phyloP scores from a whole-genome alignment of 2,113 vertebrate species.

The Uropsilus gracilis region DNA sequence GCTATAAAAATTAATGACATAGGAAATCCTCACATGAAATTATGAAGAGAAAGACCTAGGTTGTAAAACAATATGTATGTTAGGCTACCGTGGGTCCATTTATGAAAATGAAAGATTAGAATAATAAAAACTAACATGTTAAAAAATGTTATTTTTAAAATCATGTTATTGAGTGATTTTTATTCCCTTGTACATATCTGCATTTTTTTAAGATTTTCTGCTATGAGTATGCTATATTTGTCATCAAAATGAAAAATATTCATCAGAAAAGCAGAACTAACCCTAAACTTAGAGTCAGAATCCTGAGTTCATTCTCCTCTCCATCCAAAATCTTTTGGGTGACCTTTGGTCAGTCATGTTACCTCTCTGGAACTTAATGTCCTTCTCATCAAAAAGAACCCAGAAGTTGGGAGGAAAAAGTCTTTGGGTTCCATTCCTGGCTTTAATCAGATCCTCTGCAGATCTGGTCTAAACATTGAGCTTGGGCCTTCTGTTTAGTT shows the following conservation, averaged over 20 bases:
- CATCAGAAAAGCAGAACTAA: background rate
- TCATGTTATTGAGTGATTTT: background rate
- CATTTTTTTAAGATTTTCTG: background rate
- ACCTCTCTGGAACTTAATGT: background rate
- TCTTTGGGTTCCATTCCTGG: accelerated
- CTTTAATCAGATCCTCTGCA: background rate
- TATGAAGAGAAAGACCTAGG: background rate
- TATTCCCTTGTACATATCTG: background rate
- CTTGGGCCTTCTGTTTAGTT: background rate
- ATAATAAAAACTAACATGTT: background rate
- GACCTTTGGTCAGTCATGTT: background rate
- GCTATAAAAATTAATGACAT: slow-evolving; percentile 54
- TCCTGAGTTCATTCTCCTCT: background rate
- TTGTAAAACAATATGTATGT: slow-evolving; percentile 35
- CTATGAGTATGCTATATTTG: background rate
- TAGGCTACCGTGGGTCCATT: background rate
- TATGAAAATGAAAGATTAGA: background rate
- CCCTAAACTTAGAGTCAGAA: background rate
- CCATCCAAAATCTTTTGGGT: background rate
- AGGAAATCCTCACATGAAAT: slow-evolving; percentile 37
- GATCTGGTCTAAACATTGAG: background rate
- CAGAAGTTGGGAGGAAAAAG: too few species aligned
- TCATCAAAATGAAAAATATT: background rate
- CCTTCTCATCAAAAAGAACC: background rate
- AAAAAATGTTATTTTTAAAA: background rate